A percentile compares a stretch with the other conserved stretches of the same genome.
These are phyloP conservation scores for Lonchura striata DNA, from an alignment of 2,113 vertebrate species.

Conservation along the genomic window DNA sequence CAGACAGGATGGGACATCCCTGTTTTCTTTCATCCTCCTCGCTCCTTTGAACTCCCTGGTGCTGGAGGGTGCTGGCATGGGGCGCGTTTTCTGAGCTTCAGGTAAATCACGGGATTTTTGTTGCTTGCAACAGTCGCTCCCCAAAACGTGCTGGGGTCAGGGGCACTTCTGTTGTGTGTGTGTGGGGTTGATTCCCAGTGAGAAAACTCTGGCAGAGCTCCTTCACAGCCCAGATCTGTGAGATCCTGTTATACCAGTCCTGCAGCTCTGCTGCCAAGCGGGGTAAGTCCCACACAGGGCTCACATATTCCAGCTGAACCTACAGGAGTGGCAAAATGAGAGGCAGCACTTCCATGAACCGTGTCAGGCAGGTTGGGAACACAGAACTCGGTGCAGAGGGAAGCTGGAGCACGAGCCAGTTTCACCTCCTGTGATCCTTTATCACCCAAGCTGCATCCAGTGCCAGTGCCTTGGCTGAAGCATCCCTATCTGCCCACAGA, in stretches of 20 bases:
- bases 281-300: background rate
- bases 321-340: slow-evolving; percentile 29
- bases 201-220: background rate
- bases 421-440: background rate
- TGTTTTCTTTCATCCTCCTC: background rate
- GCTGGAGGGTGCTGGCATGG: background rate
- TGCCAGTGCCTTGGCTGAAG: background rate
- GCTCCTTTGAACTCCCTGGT: background rate
- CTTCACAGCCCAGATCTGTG: background rate
- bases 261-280: slow-evolving; percentile 30
- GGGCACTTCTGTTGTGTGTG: background rate
- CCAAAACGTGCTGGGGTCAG: background rate
- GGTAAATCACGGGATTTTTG: background rate
- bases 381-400: background rate
- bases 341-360: background rate
- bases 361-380: background rate
- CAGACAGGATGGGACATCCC: background rate
- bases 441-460: background rate
- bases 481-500: background rate
- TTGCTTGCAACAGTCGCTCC: background rate
- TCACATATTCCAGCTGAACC: background rate
- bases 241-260: slow-evolving; percentile 63
- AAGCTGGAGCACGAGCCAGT: background rate
- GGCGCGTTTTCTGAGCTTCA: background rate
- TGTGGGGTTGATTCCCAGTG: background rate